Base-by-base conservation (phyloP, 2,113 vertebrate species). In the human (Homo sapiens) region DNA sequence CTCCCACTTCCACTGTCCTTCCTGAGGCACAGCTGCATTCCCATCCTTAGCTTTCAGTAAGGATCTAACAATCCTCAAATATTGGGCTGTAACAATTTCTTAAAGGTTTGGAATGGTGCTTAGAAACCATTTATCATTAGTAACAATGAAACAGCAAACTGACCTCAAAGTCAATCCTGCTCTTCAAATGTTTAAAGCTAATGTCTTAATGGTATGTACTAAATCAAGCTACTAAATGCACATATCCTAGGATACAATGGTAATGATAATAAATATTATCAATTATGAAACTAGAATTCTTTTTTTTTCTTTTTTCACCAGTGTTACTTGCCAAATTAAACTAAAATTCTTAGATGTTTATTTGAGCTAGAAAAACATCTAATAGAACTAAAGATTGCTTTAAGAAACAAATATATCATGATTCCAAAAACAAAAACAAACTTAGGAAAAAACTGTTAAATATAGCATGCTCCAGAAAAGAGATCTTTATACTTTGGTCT, bases 331-430 rank as follows among this genome's bases (percentile, higher is more conserved):
- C 61, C 61, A 64, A 64, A 64, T 30, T 64, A 78, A 50, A 78
- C 75, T 93, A 93, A 89, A 88, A 85, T 83, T 35, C 23, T 88
- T 32, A 45, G 25, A 52, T 78, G 22, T 96, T 93, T 92, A 91
- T 57, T 89, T 73, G 30, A 8, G 45, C 3, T 73, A 94, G n/a
- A 40, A 27, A 93, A 70, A 80, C 1, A 75, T 2, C 75, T 92
- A 72, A 45, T 1, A 75, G 32, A 85, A 93, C 73, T 22, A 84
- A 85, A 81, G 8, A 57, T 4, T 79, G 70, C n/a, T 68, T 64
- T 79, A 94, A 88, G 20, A 88, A 93, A 93, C 22, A 95, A 88
- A 38, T 76, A 89, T 18, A 73, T 45, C 59, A 90, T 52, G 50
- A 92, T 81, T 17, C 61, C 61, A 64, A 64, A 35, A n/a, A 45